Evolutionary conservation across 2,113 vertebrate species (phyloP), one percentile per base, ranked within the genome.

Genomic region (Thymallus thymallus): DNA sequence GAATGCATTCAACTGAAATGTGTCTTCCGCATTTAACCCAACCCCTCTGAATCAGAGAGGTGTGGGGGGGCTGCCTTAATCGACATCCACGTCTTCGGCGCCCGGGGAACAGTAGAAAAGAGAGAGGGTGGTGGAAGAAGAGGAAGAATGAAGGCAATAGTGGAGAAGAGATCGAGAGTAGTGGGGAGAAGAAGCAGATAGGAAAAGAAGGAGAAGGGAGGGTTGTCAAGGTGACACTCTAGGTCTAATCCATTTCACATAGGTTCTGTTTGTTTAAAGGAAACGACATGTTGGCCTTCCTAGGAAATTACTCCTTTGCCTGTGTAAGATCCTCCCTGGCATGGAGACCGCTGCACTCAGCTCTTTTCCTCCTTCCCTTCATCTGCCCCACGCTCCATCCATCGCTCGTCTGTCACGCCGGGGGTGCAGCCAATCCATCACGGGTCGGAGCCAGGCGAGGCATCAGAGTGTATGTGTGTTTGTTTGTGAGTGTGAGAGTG

Each of bases 361-460:
- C 88, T 88, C 80, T 88, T 85, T 86, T 74, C 80, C 14, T 62
- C 22, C 82, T 84, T 85, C 72, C 88, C 89, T 91, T 91, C 91
- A 92, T 91, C 92, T 92, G 88, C 91, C 85, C 83, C 68, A 82
- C 80, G 85, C 87, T 91, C 89, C 86, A 88, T 91, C 90, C 86
- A 91, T 91, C 84, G 90, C 88, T 90, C 84, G 82, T 92, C 91
- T 92, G 92, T 92, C 92, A 92, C 80, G 76, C 87, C 88, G 77
- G 79, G 90, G 90, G 89, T 91, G 92, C 91, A 92, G 85, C 91
- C 91, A 93, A 93, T 93, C 92, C 91, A 92, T 93, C 92, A 93
- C 77, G 75, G 90, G 88, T 92, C 86, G 78, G 80, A 81, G 85
- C 81, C 64, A 72, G 77, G 86, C 84, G 58, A 84, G 71, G 48